Conservation (phyloP, 1,140 invertebrate genomes). For the Prorops nasuta region DNA sequence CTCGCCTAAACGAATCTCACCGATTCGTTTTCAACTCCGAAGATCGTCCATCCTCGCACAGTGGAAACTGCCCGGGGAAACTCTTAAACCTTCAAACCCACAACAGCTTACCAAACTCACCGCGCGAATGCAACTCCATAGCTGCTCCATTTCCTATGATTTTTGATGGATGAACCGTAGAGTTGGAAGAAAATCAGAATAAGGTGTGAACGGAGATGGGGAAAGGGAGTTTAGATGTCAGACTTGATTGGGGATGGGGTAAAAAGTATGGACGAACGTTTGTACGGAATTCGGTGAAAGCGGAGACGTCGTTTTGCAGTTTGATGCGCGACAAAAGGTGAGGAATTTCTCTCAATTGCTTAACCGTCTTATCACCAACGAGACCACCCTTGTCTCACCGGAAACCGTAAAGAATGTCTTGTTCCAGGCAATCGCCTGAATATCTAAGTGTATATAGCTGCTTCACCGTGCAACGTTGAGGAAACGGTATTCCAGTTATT, state of each 20-base stretch:
- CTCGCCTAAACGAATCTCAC: constrained; percentile 1
- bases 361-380: constrained; percentile 10
- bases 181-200: too few species aligned
- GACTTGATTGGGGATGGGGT: constrained; percentile 1
- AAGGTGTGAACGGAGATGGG: too few species aligned
- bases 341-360: constrained; percentile 34
- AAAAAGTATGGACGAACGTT: too few species aligned
- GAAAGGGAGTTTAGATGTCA: background rate
- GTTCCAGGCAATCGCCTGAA: constrained; percentile 38
- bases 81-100: background rate
- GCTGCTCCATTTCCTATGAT: too few species aligned
- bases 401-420: constrained; percentile 42
- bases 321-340: constrained; percentile 29
- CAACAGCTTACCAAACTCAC: too few species aligned
- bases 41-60: constrained; percentile 1
- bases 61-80: background rate
- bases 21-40: background rate
- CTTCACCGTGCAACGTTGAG: constrained; percentile 23
- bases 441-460: constrained; percentile 28
- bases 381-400: background rate
- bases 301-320: constrained; percentile 35
- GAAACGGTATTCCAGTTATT: constrained; percentile 42
- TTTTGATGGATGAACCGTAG: constrained; percentile 8
- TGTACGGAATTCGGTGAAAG: too few species aligned
- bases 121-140: too few species aligned